Base-by-base conservation (phyloP, 2,113 vertebrate species). In the Spheniscus mendiculus region DNA sequence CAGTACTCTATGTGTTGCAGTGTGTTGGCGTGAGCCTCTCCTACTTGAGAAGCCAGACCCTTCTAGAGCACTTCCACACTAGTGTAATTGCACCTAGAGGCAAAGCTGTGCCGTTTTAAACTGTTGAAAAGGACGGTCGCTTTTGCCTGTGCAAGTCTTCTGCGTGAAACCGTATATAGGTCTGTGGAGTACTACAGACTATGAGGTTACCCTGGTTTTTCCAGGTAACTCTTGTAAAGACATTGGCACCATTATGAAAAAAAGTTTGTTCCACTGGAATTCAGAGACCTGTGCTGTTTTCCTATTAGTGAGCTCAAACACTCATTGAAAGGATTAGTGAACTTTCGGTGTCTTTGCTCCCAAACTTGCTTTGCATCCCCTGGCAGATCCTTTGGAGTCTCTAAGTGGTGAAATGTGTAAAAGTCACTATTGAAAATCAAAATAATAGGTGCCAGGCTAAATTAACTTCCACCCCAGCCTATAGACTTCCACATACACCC, bases 91-190 rank as follows among this genome's bases (percentile, higher is more conserved):
- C 76, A 66, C 38, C 12, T 2, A 0, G 34, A 45, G 18, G 65
- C 77, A 80, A 36, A 88, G 49, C 42, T 69, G 5, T 52, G 61
- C 23, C 1, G 0, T 49, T 85, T 27, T 36, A 52, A 52, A 5
- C 23, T 79, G 6, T 30, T 71, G 12, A 15, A 40, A 79, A 63
- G 59, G 63, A 6, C 7, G 4, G 14, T 17, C 8, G 1, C 19
- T 61, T 66, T 44, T 10, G 15, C 62, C 86, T 70, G 40, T 56
- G 22, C 34, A 32, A 18, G 16, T 76, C 44, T 49, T 85, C 34
- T 36, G 14, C 49, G 40, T 44, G 34, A 63, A 71, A 30, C 22
- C 0, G 0, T 19, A 1, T 44, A 3, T 50, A 22, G 12, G 26
- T 76, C 23, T 86, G 29, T 59, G 45, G n/a, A 15, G 18, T 62